Evolutionary conservation across 2,797 vertebrate genomes (phyloP).

Genomic region (Tympanoctomys barrerae): DNA sequence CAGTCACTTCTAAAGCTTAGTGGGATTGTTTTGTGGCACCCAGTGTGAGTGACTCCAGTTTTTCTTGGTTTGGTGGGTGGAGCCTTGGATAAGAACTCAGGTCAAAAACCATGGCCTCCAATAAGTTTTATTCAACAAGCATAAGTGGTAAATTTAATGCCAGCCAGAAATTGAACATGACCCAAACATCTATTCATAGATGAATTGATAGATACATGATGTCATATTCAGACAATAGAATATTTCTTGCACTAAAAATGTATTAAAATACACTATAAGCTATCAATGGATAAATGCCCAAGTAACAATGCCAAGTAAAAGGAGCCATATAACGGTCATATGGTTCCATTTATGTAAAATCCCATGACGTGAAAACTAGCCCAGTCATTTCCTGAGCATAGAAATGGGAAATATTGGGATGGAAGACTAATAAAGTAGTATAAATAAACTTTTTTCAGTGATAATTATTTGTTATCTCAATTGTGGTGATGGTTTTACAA

Average conservation of each 20-base stretch:
- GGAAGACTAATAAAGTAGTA: background rate
- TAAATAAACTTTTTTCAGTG: background rate
- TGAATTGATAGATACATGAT: background rate
- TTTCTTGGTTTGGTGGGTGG: background rate
- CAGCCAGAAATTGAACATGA: background rate
- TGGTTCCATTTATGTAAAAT: background rate
- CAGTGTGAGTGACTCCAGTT: background rate
- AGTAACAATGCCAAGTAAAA: slow-evolving; percentile 4
- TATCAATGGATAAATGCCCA: background rate
- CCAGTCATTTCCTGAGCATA: background rate
- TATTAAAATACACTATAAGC: background rate
- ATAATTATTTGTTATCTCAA: background rate
- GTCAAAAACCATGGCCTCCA: background rate
- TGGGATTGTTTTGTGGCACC: background rate
- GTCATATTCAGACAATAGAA: background rate
- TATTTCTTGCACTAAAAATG: background rate
- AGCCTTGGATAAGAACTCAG: background rate
- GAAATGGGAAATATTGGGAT: background rate
- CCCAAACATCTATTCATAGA: background rate
- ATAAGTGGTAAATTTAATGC: background rate
- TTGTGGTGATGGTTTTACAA: background rate
- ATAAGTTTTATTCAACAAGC: background rate
- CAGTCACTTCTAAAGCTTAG: background rate
- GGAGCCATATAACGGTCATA: background rate
- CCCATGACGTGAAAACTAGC: background rate